phyloP scores from a whole-genome alignment of 2,888 invertebrate species.

The Lampropteryx suffumata region DNA sequence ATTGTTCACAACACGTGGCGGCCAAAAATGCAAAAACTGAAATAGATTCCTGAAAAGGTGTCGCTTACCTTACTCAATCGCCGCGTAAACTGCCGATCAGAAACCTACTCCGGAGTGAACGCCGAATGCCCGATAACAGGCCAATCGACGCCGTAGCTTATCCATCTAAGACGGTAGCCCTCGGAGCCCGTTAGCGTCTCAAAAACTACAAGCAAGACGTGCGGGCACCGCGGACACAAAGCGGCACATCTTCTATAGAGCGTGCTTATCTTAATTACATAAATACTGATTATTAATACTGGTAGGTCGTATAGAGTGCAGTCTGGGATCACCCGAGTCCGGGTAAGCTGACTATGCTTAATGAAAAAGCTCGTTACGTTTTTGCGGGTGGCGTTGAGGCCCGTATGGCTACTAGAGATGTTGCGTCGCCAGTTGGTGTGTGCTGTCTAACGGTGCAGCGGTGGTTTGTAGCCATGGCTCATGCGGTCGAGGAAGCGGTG shows the following conservation, averaged over 20 bases:
- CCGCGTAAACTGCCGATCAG: slow-evolving; percentile 38
- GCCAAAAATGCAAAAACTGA: slow-evolving; percentile 33
- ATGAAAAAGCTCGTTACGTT: slow-evolving; percentile 37
- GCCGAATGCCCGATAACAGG: slow-evolving; percentile 24
- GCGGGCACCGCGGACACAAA: slow-evolving; percentile 36
- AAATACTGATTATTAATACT: slow-evolving; percentile 46
- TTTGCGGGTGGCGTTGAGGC: not conserved
- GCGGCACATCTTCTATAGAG: slow-evolving; percentile 50
- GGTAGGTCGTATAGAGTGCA: slow-evolving; percentile 47
- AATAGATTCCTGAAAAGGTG: slow-evolving; percentile 50
- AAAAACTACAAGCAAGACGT: slow-evolving; percentile 43
- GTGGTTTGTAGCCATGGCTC: slow-evolving; percentile 85
- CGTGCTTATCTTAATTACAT: slow-evolving; percentile 41
- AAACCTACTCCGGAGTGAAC: slow-evolving; percentile 44
- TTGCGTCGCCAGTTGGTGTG: too few species aligned
- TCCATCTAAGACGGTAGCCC: slow-evolving; percentile 26
- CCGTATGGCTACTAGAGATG: too few species aligned
- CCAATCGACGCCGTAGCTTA: slow-evolving; percentile 17
- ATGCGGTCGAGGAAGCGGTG: slow-evolving; percentile 93
- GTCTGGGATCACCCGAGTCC: slow-evolving; percentile 34
- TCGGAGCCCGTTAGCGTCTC: slow-evolving; percentile 36
- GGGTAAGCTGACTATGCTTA: slow-evolving; percentile 24
- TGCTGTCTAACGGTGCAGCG: slow-evolving; percentile 50
- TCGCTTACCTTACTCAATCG: not conserved
- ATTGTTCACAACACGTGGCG: not conserved